Base-by-base conservation (phyloP, 2,797 vertebrate species). In the Melanotaenia boesemani region DNA sequence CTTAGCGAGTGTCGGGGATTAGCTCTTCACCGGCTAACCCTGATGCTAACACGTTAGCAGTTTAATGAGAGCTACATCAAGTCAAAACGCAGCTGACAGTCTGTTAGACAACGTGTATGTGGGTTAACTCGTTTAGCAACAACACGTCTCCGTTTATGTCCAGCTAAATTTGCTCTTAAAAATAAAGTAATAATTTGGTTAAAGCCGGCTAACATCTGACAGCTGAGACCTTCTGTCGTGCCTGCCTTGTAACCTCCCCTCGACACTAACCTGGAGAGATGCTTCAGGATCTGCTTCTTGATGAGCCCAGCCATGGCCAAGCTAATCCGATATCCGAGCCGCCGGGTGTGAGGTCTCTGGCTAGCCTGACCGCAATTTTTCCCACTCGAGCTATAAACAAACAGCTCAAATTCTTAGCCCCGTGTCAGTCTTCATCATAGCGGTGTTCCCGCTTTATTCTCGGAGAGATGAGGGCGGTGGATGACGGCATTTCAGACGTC, bases 261-360 rank as follows among this genome's bases (percentile, higher is more conserved):
- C 41, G 30, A 22, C 8, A 94, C 95, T 90, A 81, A 96, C 95
- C 95, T 96, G 92, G 95, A 96, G 64, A 96, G 93, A 90, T 96
- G 95, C 86, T 96, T 96, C 81, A 96, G 91, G 87, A 96, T 95
- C 92, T 96, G 95, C 88, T 96, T 96, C 90, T 96, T 96, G 85
- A 96, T 96, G 79, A 96, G 91, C 37, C 95, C 95, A 16, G 95
- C 95, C 95, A 96, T 96, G 86, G 83, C 77, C 37, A 66, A 68
- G 67, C 65, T 80, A 82, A 80, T 57, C 76, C 65, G 69, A 48
- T 74, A 74, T 70, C 75, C 69, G 22, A 80, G 70, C 72, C 67
- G 58, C 59, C 70, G 68, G 73, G 71, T 77, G 63, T 48, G 74
- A 77, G 79, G 41, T 54, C 71, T 37, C 66, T 54, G 58, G 62